Evolutionary conservation across 2,113 vertebrate genomes (phyloP), one percentile per base, ranked within the genome.

Genomic region (Tapirus terrestris): DNA sequence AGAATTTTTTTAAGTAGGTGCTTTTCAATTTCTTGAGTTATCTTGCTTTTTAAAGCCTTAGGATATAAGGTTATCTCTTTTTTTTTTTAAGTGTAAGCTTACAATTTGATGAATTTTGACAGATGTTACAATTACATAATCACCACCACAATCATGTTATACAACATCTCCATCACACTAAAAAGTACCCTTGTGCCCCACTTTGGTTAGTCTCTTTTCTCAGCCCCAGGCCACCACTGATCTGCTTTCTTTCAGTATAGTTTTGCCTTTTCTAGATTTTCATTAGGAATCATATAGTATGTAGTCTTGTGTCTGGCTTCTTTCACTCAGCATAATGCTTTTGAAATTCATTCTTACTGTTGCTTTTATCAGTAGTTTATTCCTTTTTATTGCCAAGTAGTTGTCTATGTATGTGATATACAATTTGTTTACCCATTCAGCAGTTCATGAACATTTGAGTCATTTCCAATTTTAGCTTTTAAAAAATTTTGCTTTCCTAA

Each of bases 51-150:
- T 73, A 51, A 94, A 92, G 25, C 29, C 29, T 92, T 43, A 61
- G 39, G 33, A 20, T 75, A 80, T 51, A 84, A 36, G 88, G 72
- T 83, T 84, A 51, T 60, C 31, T 73, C 23, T 63, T 27, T 80
- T 6, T 70, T 84, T 76, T 91, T 92, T 88, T 12, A 77, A 89
- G 21, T 43, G 13, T 76, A 31, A 68, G 33, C 36, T 83, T 95
- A 89, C 33, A 95, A 43, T 84, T 80, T 95, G 68, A 88, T 94
- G 61, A 88, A 65, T 96, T 91, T 94, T 92, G 70, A 88, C 45
- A 89, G 45, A 53, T 77, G 23, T 43, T 87, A 33, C 3, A 63
- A 0, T 96, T 88, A 92, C 11, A 20, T 96, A 77, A 91, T 10
- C 68, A 86, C 11, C 16, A 43, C 45, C 53, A 53, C 20, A 88